Percentiles rank a stretch among this genome's conserved stretches.
These are phyloP conservation scores for Macrochelys suwanniensis DNA, from an alignment of 2,797 vertebrate species.

Conservation along the genomic window DNA sequence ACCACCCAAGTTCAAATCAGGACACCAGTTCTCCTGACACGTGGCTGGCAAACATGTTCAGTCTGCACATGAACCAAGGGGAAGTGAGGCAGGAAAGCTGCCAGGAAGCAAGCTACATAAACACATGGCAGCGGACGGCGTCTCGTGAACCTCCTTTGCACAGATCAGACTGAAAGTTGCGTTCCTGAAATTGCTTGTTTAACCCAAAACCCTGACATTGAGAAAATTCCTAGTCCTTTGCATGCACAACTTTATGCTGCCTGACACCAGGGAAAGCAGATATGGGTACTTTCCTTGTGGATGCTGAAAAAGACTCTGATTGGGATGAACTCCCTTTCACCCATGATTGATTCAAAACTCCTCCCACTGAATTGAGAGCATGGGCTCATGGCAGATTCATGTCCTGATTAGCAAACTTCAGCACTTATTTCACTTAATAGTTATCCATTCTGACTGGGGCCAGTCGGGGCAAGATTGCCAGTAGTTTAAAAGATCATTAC, in stretches of 20 bases:
- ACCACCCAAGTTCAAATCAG: conserved; percentile 1
- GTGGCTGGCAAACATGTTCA: neutral
- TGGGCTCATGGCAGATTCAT: neutral
- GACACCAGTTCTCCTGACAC: neutral
- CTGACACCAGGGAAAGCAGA: neutral
- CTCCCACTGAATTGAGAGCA: neutral
- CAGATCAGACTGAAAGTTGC: neutral
- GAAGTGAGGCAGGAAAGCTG: neutral
- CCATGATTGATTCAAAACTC: neutral
- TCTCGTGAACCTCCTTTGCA: neutral
- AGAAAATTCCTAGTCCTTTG: neutral
- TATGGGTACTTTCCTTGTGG: neutral
- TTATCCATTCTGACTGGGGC: neutral
- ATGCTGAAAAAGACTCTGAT: neutral
- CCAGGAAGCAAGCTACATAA: neutral
- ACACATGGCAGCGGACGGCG: neutral
- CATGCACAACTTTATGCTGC: neutral
- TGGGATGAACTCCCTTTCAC: neutral
- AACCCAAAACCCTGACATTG: neutral
- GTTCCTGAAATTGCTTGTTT: neutral
- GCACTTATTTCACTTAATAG: neutral
- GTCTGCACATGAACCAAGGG: neutral
- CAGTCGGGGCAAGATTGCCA: neutral
- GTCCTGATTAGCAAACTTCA: neutral
- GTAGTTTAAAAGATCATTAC: neutral